Conservation (phyloP, 1,140 invertebrate species). For the Melipona quadrifasciata region DNA sequence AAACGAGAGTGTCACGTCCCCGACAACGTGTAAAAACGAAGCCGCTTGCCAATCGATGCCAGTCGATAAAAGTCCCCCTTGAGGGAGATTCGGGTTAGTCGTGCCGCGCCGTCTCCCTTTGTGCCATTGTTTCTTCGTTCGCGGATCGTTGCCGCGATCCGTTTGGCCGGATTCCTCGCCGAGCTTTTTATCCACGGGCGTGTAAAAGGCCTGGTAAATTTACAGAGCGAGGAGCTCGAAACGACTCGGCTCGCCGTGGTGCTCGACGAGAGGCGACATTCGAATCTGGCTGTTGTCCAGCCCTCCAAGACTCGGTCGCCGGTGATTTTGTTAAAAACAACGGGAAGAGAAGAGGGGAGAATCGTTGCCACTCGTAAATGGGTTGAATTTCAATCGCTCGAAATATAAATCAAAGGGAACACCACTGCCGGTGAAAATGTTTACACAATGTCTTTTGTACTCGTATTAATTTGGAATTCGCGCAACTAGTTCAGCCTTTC, state of each 20-base stretch:
- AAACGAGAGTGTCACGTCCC: not conserved
- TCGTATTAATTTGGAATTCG: too few relatives aligned
- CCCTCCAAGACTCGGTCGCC: constrained; percentile 40
- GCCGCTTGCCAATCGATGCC: constrained; percentile 27
- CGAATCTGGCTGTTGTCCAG: constrained; percentile 63
- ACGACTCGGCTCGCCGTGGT: not conserved
- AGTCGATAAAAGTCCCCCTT: constrained; percentile 18
- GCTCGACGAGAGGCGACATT: constrained; percentile 25
- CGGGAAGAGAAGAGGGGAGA: not conserved
- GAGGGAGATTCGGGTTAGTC: not conserved
- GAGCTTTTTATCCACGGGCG: constrained; percentile 39
- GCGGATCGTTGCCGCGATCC: constrained; percentile 37
- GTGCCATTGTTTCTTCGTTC: constrained; percentile 33
- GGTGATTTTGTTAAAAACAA: constrained; percentile 61
- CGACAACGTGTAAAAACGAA: constrained; percentile 8
- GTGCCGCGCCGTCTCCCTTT: not conserved
- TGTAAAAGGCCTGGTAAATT: constrained; percentile 62
- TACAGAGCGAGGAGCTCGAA: constrained; percentile 41
- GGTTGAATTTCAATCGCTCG: not conserved
- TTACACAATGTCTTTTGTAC: too few relatives aligned
- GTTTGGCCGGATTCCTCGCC: constrained; percentile 46
- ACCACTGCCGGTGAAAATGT: too few relatives aligned
- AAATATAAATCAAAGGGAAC: not conserved
- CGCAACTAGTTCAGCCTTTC: too few relatives aligned
- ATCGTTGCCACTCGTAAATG: constrained; percentile 43